These are phyloP conservation scores for Aphis craccivora DNA, from an alignment of 1,140 invertebrate species.

Conservation along the genomic window DNA sequence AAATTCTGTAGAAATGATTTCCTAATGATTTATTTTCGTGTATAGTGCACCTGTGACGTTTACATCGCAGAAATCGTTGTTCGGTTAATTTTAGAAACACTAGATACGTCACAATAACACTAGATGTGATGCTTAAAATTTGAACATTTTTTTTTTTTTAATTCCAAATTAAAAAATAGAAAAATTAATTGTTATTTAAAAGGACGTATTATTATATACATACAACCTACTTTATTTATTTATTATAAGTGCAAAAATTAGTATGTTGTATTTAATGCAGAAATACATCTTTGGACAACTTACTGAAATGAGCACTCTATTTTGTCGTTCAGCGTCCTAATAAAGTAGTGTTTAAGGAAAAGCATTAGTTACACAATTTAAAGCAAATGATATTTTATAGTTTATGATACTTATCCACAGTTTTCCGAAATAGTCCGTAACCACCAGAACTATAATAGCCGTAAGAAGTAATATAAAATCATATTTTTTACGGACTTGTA, in stretches of 20 bases:
- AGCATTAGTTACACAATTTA: neutral
- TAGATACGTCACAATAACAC: neutral
- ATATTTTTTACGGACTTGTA: neutral
- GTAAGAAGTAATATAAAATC: no score
- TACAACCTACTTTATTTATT: neutral
- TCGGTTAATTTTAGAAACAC: neutral
- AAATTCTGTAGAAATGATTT: neutral
- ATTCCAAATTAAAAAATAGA: neutral
- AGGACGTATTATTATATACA: neutral
- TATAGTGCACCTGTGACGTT: neutral
- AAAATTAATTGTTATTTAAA: neutral
- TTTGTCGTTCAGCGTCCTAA: neutral
- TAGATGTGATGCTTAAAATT: neutral
- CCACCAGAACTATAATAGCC: no score
- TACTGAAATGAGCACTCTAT: neutral
- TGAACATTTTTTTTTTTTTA: neutral
- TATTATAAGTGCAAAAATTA: no score
- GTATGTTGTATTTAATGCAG: neutral
- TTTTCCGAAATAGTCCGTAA: neutral
- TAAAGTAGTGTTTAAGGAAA: neutral
- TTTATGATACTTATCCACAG: neutral
- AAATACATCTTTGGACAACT: neutral
- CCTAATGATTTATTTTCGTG: neutral
- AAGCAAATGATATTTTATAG: neutral
- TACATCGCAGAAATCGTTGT: neutral